Base-by-base conservation (phyloP, 1,140 invertebrate genomes). In the Sitobion miscanthi region DNA sequence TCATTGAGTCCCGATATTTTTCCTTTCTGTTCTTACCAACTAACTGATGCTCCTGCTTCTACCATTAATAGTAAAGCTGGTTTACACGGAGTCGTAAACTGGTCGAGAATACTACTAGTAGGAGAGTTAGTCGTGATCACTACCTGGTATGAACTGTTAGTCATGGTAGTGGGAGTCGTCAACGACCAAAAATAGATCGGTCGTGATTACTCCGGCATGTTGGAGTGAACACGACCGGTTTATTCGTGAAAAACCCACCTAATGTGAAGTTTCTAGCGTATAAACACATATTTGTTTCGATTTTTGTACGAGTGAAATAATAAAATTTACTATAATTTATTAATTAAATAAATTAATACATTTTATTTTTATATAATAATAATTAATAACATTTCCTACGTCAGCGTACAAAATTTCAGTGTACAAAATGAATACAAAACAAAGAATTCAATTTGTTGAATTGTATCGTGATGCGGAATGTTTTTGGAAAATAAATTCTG, bases 241-340 rank as follows among this genome's bases (percentile, higher is more conserved):
- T 54, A 89, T 30, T 54, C 47, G n/a, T 89, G 87, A 89, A 89
- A 89, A 49, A n/a, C 20, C 87, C 17, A 52, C 42, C 85, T 45
- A 86, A 25, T 0, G 21, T 54, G 21, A 5, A 54, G 21, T 86
- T 86, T 47, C 0, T 45, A 9, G 42, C 6, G 83, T 86, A 45
- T 23, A 45, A 45, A 45, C 20, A n/a, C 11, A 42, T 87, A 87
- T 47, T 87, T 87, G 14, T 87, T 87, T 87, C 45, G 20, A 25
- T 87, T 87, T 86, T 86, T 86, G 83, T 86, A 86, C 83, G 83
- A 23, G 83, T 45, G 83, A 86, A 86, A 86, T 86, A 86, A 86
- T 86, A 86, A 45, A 1, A 86, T 85, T 35, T 42, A 85, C 21
- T 85, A 85, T 77, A n/a, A 42, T 42, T 42, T 42, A 42, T 42